Evolutionary conservation across 2,113 vertebrate genomes (phyloP).

Genomic region (Sinocyclocheilus grahami): DNA sequence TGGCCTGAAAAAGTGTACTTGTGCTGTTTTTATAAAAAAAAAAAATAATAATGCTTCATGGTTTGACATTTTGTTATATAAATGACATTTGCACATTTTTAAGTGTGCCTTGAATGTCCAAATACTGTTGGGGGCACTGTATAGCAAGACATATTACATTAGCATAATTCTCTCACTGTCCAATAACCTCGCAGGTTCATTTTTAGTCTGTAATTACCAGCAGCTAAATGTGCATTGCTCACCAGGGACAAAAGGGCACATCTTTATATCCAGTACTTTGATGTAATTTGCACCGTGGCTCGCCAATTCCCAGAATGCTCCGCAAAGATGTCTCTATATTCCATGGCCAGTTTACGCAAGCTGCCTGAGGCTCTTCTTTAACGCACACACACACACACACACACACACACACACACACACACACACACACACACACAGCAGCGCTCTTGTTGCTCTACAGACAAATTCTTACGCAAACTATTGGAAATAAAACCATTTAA

Average conservation of each 20-base stretch:
- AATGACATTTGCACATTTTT: conserved; percentile 10
- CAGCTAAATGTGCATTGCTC: conserved; percentile 45
- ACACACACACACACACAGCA: not conserved
- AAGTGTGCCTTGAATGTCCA: not conserved
- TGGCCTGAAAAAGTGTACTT: not conserved
- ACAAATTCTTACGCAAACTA: conserved; percentile 2
- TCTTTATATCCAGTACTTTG: conserved; percentile 62
- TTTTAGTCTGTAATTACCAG: conserved; percentile 59
- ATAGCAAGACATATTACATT: conserved; percentile 28
- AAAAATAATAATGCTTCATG: not conserved
- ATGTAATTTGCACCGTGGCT: conserved; percentile 52
- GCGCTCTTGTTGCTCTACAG: not conserved
- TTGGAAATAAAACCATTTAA: not conserved
- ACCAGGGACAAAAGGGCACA: conserved; percentile 56
- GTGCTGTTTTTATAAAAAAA: no score
- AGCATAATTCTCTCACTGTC: conserved; percentile 38
- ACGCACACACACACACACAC: not conserved
- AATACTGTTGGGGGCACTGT: not conserved
- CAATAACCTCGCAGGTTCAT: conserved; percentile 43
- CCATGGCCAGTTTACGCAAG: conserved; percentile 32
- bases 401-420: not conserved
- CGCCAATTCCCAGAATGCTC: conserved; percentile 55
- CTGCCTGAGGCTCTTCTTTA: conserved; percentile 27
- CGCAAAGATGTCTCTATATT: conserved; percentile 58
- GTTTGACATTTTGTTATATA: conserved; percentile 6